phyloP scores from a whole-genome alignment of 1,140 invertebrate species.

The Drosophila parvula region DNA sequence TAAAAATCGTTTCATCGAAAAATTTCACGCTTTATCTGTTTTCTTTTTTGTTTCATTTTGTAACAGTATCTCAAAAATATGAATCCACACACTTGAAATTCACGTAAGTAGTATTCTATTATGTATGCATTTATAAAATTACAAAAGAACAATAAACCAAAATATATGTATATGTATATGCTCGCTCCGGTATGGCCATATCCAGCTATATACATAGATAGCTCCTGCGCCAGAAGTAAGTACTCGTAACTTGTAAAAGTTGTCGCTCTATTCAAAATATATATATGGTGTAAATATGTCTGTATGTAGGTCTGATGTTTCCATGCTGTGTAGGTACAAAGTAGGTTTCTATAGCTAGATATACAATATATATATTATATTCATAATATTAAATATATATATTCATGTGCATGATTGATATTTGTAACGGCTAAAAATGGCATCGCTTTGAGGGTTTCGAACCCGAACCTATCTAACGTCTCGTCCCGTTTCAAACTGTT shows the following conservation, averaged over 20 bases:
- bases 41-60: conserved; percentile 35
- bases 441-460: conserved; percentile 57
- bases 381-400: conserved; percentile 39
- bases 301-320: conserved; percentile 47
- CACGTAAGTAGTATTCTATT: conserved; percentile 38
- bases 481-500: conserved; percentile 47
- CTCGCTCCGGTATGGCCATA: conserved; percentile 47
- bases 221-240: conserved; percentile 34
- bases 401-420: conserved; percentile 48
- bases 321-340: conserved; percentile 67
- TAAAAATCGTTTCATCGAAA: conserved; percentile 69
- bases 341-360: conserved; percentile 59
- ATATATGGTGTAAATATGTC: conserved; percentile 44
- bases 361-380: conserved; percentile 43
- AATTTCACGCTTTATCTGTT: conserved; percentile 52
- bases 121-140: conserved; percentile 71
- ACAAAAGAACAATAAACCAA: conserved; percentile 71
- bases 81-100: conserved; percentile 66
- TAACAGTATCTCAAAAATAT: conserved; percentile 73
- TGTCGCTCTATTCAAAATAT: conserved; percentile 75
- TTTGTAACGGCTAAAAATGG: conserved; percentile 75
- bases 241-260: conserved; percentile 66
- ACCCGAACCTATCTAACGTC: conserved; percentile 47
- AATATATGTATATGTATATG: conserved; percentile 45
- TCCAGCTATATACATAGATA: conserved; percentile 22